Conservation (phyloP, 92 coral and sea anemone species). For the Phenganax marumi region DNA sequence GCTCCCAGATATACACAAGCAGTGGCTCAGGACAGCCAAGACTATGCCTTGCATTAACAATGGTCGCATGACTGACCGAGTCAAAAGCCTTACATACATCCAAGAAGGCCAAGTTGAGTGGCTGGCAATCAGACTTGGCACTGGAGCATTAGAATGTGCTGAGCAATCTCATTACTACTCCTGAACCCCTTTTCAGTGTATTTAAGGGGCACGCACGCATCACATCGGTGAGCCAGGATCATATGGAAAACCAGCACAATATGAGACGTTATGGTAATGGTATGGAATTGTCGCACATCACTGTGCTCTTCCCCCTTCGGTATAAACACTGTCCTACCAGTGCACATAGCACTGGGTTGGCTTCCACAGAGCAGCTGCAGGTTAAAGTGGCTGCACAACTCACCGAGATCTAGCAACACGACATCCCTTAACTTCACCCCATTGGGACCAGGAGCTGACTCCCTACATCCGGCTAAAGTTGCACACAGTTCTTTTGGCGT, state of each 20-base stretch:
- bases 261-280: constrained; percentile 25
- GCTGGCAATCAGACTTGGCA: too few relatives aligned
- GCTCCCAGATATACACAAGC: constrained; percentile 17
- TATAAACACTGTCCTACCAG: too few relatives aligned
- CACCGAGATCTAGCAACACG: background rate
- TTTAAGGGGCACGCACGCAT: constrained; percentile 6
- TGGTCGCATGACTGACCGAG: constrained; percentile 22
- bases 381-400: background rate
- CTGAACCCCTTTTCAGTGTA: constrained; percentile 42
- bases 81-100: constrained; percentile 32
- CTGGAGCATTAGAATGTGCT: constrained; percentile 24
- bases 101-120: constrained; percentile 25
- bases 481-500: background rate
- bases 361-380: too few relatives aligned
- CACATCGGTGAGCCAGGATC: constrained; percentile 32
- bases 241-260: constrained; percentile 27
- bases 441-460: background rate
- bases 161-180: constrained; percentile 34
- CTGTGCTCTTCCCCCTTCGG: background rate
- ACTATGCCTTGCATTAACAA: background rate
- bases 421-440: constrained; percentile 2
- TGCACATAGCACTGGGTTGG: too few relatives aligned
- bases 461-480: background rate
- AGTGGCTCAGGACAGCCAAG: constrained; percentile 37
- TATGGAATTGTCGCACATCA: background rate